These are phyloP conservation scores for Mimachlamys varia DNA, from an alignment of 2,888 invertebrate genomes.

Conservation along the genomic window DNA sequence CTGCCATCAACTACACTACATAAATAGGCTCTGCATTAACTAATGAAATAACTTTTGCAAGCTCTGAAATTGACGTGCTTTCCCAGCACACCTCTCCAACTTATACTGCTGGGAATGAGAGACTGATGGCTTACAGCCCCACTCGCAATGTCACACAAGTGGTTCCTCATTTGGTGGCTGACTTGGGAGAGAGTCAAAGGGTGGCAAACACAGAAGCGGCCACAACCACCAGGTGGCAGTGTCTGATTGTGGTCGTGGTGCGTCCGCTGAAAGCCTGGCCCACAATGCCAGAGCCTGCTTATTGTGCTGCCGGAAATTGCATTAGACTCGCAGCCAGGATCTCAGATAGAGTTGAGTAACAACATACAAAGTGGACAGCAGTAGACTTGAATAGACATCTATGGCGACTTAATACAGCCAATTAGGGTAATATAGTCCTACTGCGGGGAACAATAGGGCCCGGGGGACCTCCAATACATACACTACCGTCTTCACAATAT, in stretches of 20 bases:
- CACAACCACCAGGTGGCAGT: neutral
- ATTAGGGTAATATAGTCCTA: neutral
- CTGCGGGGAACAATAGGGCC: neutral
- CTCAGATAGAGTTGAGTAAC: neutral
- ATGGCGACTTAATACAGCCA: neutral
- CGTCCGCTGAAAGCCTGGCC: neutral
- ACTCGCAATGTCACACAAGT: constrained; percentile 11
- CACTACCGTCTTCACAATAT: neutral
- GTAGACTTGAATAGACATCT: constrained; percentile 17
- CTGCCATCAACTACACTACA: neutral
- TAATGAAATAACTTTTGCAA: constrained; percentile 16
- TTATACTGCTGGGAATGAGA: neutral
- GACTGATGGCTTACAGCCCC: neutral
- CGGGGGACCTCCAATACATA: neutral
- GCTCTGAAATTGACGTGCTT: constrained; percentile 24
- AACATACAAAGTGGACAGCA: neutral
- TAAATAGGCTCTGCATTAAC: constrained; percentile 32
- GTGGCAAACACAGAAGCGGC: neutral
- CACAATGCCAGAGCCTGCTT: neutral
- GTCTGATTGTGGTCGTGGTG: neutral
- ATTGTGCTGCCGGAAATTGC: constrained; percentile 25
- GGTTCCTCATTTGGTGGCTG: neutral
- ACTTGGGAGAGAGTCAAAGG: neutral
- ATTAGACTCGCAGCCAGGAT: constrained; percentile 19
- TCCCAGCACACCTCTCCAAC: neutral